Evolutionary conservation across 1,140 invertebrate species (phyloP).

Genomic region (Schmidtea mediterranea): DNA sequence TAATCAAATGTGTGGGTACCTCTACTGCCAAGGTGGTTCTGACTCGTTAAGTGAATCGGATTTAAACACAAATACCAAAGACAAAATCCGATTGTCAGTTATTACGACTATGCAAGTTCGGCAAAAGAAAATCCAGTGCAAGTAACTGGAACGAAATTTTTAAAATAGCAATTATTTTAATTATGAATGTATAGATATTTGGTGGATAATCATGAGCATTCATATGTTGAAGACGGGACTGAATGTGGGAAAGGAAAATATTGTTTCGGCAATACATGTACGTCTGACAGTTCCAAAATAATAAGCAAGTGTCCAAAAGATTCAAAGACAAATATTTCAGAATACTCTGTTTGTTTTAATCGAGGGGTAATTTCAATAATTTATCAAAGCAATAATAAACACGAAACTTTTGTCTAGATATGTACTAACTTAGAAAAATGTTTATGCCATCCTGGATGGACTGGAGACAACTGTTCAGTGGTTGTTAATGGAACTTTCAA

Average conservation of each 20-base stretch:
- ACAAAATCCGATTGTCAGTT: not conserved
- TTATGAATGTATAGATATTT: not conserved
- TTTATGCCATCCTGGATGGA: constrained; percentile 1
- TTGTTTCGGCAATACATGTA: not conserved
- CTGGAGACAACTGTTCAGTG: not conserved
- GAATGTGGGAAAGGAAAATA: not conserved
- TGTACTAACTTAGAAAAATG: not conserved
- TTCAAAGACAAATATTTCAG: too few species aligned
- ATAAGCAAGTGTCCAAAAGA: too few species aligned
- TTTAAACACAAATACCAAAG: not conserved
- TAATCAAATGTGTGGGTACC: not conserved
- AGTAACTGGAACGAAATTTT: not conserved
- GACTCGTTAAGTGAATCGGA: too few species aligned
- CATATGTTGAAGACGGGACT: not conserved
- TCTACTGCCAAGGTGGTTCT: not conserved
- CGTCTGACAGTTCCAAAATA: not conserved
- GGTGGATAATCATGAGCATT: not conserved
- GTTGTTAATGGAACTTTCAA: too few species aligned
- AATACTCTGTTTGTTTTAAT: too few species aligned
- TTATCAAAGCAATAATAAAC: too few species aligned
- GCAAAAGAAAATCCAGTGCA: not conserved
- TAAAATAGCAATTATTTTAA: not conserved
- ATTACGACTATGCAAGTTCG: not conserved
- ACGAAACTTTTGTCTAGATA: too few species aligned
- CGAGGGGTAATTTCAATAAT: too few species aligned